Percentiles rank a stretch among this genome's conserved stretches.
These are phyloP conservation scores for Danionella cerebrum DNA, from an alignment of 2,113 vertebrate species.

Conservation along the genomic window DNA sequence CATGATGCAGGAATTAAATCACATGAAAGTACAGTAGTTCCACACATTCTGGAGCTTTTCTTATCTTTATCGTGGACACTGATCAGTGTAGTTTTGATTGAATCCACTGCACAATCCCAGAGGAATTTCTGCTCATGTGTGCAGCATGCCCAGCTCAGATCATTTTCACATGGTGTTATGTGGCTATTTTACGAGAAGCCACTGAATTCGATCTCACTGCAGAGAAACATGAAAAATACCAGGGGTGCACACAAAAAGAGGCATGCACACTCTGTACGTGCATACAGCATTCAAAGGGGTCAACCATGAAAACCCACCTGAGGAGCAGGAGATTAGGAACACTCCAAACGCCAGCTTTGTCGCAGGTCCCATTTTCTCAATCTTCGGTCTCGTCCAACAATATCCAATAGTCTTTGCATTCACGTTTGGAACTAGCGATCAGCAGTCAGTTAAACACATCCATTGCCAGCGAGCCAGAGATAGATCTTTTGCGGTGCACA, in stretches of 20 bases:
- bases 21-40: neutral
- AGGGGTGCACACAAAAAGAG: neutral
- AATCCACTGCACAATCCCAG: neutral
- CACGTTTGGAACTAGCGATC: neutral
- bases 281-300: neutral
- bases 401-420: slow-evolving; percentile 16
- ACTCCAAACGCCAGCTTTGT: slow-evolving; percentile 87
- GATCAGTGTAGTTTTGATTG: neutral
- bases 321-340: slow-evolving; percentile 93
- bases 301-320: slow-evolving; percentile 69
- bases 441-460: slow-evolving; percentile 19
- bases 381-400: slow-evolving; percentile 1
- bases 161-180: neutral
- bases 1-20: neutral
- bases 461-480: slow-evolving; percentile 17
- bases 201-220: slow-evolving; percentile 14
- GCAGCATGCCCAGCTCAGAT: neutral
- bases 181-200: slow-evolving; percentile 18
- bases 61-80: neutral
- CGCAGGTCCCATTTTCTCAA: slow-evolving; percentile 81
- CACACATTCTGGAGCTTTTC: neutral
- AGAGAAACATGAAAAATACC: slow-evolving; percentile 7
- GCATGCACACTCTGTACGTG: neutral
- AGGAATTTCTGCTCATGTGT: neutral
- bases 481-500: slow-evolving; percentile 5